A percentile compares a stretch with the other conserved stretches of the same genome.
Conservation (phyloP, 2,797 vertebrate species). For the Brotogeris chrysoptera region DNA sequence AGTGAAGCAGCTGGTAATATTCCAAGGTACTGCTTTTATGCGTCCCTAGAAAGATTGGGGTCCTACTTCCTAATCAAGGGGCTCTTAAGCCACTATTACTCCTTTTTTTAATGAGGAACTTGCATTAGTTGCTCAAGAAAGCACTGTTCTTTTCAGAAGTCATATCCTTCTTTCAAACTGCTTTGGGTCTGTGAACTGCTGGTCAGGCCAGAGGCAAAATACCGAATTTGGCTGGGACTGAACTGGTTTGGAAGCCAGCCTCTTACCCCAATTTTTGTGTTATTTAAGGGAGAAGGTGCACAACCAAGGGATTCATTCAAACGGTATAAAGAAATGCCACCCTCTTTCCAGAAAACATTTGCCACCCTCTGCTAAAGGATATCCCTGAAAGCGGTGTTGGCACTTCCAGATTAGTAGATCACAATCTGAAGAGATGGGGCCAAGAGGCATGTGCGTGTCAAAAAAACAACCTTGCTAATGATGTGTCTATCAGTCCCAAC, state of each 20-base stretch:
- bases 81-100: background rate
- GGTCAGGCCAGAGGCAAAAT: background rate
- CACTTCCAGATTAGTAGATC: background rate
- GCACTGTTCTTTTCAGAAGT: background rate
- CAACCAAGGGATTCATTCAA: background rate
- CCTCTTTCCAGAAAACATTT: background rate
- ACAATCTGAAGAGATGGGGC: background rate
- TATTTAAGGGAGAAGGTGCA: fast-evolving
- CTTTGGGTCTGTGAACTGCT: background rate
- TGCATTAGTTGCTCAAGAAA: background rate
- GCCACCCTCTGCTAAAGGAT: background rate
- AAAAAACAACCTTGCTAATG: background rate
- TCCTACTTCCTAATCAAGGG: background rate
- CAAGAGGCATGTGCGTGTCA: background rate
- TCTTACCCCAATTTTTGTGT: too few species aligned
- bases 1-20: background rate
- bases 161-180: background rate
- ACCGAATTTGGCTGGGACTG: background rate
- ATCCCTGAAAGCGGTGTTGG: background rate
- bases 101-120: background rate
- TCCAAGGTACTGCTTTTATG: background rate
- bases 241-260: background rate
- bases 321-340: background rate
- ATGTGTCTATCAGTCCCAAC: background rate
- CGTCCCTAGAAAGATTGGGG: background rate